Evolutionary conservation across 1,140 invertebrate genomes (phyloP), one percentile per base, ranked within the genome.

Genomic region (Hirudo medicinalis): DNA sequence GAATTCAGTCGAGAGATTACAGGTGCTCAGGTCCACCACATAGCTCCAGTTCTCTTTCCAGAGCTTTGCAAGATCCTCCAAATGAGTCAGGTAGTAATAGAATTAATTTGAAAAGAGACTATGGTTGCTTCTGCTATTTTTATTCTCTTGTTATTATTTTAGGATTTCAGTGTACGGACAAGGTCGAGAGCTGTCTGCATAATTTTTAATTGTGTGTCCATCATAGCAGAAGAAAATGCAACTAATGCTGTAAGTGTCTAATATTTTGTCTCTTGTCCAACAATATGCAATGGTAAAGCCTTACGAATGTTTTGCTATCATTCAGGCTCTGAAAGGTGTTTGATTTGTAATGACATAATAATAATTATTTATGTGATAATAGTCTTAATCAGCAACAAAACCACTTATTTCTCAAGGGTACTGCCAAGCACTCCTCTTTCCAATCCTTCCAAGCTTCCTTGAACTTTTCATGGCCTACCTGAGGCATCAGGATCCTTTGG

Each of bases 31-130:
- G 86, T 90, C 72, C 85, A 86, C 27, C 85, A 87, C 76, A 85
- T 90, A 55, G 88, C 88, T 20, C 88, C 89, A 13, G 84, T 90
- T 13, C 87, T 91, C 70, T 82, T 90, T 17, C 87, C 88, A 71
- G 88, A 90, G 81, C 88, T 90, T 83, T 88, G 88, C 76, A 84
- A 87, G 76, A 89, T 90, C 8, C 57, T 63, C 57, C 57, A 63
- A n/a, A 32, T 25, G 22, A 22, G 29, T 63, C 57, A 63, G 29
- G 57, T 63, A n/a, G 20, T 49, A 15, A 49, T 15, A 49, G 43
- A 49, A 49, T 49, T 49, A 0, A 49, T 5, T 49, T 49, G 3
- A 8, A 8, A 49, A 49, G 15, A 5, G 4, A 8, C 1, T 2
- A 63, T 57, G 9, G 25, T 5, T 3, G 2, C 25, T 9, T 25